Percentiles rank a stretch among this genome's conserved stretches.
phyloP scores from a whole-genome alignment of 2,113 vertebrate species.

The Pangasianodon hypophthalmus region DNA sequence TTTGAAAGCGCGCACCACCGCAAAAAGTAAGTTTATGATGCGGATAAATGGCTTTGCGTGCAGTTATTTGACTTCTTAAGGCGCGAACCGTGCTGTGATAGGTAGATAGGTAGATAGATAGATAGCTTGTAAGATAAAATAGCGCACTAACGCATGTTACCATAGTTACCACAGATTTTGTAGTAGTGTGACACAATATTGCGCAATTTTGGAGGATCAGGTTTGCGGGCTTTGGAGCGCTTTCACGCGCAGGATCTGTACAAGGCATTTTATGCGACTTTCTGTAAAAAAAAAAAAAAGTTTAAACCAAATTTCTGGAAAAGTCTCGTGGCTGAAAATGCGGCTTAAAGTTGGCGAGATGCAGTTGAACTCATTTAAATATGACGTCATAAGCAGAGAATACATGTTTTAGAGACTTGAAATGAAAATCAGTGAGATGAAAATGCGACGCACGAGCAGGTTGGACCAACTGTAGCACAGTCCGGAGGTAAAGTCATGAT shows the following conservation, averaged over 20 bases:
- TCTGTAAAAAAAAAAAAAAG: background rate
- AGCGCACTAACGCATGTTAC: background rate
- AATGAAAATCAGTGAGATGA: background rate
- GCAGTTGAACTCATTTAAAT: background rate
- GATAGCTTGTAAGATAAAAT: background rate
- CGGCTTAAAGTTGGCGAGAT: background rate
- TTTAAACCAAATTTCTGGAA: background rate
- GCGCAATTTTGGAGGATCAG: background rate
- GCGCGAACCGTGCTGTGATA: too few relatives aligned
- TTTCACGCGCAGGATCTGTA: background rate
- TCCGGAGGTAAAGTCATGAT: background rate
- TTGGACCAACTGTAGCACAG: background rate
- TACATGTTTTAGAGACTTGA: too few relatives aligned
- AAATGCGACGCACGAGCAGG: background rate
- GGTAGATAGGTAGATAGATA: background rate
- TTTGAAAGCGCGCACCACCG: constrained; percentile 18
- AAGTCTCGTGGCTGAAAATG: background rate
- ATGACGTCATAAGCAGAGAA: background rate
- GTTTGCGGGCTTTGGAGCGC: background rate
- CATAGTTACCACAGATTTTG: background rate
- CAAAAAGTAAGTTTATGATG: constrained; percentile 49
- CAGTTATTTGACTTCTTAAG: background rate
- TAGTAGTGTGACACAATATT: background rate
- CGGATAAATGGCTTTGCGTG: background rate
- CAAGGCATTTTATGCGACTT: background rate